Conservation (phyloP, 2,113 vertebrate genomes). For the Trogon melanurus region DNA sequence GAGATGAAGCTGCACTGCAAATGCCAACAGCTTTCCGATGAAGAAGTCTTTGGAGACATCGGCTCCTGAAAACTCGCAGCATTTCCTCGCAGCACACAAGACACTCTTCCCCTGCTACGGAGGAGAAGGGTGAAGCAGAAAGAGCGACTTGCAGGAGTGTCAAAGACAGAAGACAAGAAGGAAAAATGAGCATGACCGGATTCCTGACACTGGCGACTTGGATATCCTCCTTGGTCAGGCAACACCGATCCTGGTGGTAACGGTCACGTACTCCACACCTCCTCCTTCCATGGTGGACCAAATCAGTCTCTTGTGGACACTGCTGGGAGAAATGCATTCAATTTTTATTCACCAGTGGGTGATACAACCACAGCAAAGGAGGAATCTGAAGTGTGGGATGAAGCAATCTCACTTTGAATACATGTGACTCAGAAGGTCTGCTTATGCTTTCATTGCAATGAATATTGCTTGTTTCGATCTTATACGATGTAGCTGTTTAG, state of each 20-base stretch:
- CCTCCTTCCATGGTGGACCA: background rate
- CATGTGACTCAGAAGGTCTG: background rate
- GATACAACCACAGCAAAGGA: background rate
- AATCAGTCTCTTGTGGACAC: fast-evolving
- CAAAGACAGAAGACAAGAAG: background rate
- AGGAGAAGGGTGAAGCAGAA: background rate
- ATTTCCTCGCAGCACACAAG: background rate
- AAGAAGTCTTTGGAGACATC: background rate
- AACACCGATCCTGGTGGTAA: fast-evolving
- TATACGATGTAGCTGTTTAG: background rate
- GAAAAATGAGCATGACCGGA: background rate
- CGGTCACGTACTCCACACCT: fast-evolving
- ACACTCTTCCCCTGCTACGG: background rate
- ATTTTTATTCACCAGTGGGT: background rate
- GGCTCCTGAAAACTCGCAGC: background rate
- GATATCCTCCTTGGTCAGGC: background rate
- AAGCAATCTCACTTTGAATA: background rate
- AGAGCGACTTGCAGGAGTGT: background rate
- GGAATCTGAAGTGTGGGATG: background rate
- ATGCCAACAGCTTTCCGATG: background rate
- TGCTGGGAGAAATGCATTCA: background rate
- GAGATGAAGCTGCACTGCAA: background rate
- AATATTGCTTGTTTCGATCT: background rate
- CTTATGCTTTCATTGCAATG: background rate
- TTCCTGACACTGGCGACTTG: background rate